Conservation (phyloP, 2,797 vertebrate species). For the Pteronotus mesoamericanus region DNA sequence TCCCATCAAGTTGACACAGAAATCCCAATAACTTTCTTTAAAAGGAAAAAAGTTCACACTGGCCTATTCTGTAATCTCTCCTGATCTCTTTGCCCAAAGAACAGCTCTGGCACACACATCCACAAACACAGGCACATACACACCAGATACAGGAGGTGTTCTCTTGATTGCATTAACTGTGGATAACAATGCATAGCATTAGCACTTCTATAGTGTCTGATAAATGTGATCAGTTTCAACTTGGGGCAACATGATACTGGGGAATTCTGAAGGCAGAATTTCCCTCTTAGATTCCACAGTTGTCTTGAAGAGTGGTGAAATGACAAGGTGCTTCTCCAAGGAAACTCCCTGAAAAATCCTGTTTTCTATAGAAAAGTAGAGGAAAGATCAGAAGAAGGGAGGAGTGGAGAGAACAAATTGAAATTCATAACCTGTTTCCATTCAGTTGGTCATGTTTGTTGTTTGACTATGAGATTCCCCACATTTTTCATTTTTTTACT, state of each 20-base stretch:
- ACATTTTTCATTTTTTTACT: not conserved
- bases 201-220: slow-evolving; percentile 66
- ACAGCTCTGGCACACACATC: not conserved
- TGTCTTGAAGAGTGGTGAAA: slow-evolving; percentile 62
- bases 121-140: not conserved
- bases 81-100: slow-evolving; percentile 5
- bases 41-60: not conserved
- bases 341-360: slow-evolving; percentile 60
- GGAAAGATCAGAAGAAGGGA: not conserved
- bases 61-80: not conserved
- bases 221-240: slow-evolving; percentile 74
- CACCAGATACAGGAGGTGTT: slow-evolving; percentile 49
- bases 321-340: slow-evolving; percentile 72
- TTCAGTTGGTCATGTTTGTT: not conserved
- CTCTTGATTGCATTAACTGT: slow-evolving; percentile 75
- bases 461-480: not conserved
- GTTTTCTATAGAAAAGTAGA: not conserved
- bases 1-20: not conserved
- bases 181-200: slow-evolving; percentile 73
- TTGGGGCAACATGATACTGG: slow-evolving; percentile 52
- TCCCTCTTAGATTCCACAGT: slow-evolving; percentile 67
- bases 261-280: slow-evolving; percentile 73
- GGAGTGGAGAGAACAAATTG: not conserved
- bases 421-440: not conserved
- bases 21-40: not conserved